Evolutionary conservation across 1,140 invertebrate species (phyloP), one percentile per base, ranked within the genome.

Genomic region (Bombus waltoni): DNA sequence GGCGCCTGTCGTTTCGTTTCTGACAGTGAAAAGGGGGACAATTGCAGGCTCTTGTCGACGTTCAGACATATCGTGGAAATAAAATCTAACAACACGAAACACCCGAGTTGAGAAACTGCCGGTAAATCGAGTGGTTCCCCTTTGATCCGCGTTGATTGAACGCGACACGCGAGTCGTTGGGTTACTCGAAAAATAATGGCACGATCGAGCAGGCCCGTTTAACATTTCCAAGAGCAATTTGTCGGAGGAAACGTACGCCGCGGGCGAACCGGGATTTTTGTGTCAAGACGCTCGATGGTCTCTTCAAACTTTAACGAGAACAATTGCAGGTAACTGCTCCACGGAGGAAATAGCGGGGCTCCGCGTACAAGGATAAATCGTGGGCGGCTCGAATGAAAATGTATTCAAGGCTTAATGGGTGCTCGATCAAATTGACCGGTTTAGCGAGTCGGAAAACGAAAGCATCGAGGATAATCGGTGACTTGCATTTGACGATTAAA

Each of bases 361-460:
- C 28, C 57, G 68, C 47, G 18, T 15, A 28, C 47, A n/a, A 77
- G 38, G 53, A 25, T 40, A 40, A 40, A 28, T 62, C 18, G 18
- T 13, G 13, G 38, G 25, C 40, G 25, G 71, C 25, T 53, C 32
- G 25, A 5, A 53, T 4, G 32, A 15, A 35, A 77, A 77, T 53
- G 62, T 83, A 77, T 77, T 83, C 81, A 35, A 15, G 73, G 42
- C 28, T 70, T 83, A 83, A 83, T 83, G 62, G 81, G 62, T 40
- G 28, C 81, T 83, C 73, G 81, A 83, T 77, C 25, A 35, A 83
- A 83, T 83, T 57, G 81, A 83, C 47, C 74, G 44, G 62, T 75
- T 83, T 47, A 76, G 28, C 38, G 81, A 53, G 47, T 76, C 70
- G 53, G 11, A 25, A 42, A 77, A 47, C 32, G 72, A 44, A 62